Conservation (phyloP, 2,113 vertebrate genomes). For the Turdus rufiventris region DNA sequence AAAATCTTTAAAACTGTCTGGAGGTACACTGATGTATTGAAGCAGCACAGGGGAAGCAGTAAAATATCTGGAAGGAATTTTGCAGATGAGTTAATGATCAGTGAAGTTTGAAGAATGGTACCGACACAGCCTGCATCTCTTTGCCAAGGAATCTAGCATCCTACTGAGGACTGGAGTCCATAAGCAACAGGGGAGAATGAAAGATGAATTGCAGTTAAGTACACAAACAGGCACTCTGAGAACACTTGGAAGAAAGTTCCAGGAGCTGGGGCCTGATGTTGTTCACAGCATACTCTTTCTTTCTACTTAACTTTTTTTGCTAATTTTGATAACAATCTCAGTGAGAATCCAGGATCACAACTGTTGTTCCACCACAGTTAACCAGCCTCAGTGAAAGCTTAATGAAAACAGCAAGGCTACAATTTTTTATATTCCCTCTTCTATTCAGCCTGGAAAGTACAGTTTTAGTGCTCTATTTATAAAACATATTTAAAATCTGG, state of each 20-base stretch:
- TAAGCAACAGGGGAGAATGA: background rate
- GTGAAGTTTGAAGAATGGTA: slow-evolving; percentile 37
- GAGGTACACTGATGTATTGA: background rate
- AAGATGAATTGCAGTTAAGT: slow-evolving; percentile 32
- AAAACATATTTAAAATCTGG: slow-evolving; percentile 13
- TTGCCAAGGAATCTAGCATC: slow-evolving; percentile 45
- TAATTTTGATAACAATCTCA: slow-evolving; percentile 25
- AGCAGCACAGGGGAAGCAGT: background rate
- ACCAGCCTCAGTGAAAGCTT: background rate
- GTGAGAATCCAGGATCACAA: background rate
- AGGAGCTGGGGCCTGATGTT: background rate
- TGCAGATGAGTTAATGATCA: slow-evolving; percentile 64
- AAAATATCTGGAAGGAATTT: slow-evolving; percentile 45
- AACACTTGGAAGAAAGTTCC: background rate
- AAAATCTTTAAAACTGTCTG: background rate
- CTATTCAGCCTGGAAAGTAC: background rate
- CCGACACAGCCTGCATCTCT: slow-evolving; percentile 20
- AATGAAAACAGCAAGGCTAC: slow-evolving; percentile 13
- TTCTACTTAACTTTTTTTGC: background rate
- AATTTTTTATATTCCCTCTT: background rate
- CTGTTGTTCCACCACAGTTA: background rate
- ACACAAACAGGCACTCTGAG: background rate
- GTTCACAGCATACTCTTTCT: background rate
- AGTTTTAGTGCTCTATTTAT: slow-evolving; percentile 10
- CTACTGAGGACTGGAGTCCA: slow-evolving; percentile 51